Evolutionary conservation across 2,797 vertebrate genomes (phyloP).

Genomic region (Hydrophis major): DNA sequence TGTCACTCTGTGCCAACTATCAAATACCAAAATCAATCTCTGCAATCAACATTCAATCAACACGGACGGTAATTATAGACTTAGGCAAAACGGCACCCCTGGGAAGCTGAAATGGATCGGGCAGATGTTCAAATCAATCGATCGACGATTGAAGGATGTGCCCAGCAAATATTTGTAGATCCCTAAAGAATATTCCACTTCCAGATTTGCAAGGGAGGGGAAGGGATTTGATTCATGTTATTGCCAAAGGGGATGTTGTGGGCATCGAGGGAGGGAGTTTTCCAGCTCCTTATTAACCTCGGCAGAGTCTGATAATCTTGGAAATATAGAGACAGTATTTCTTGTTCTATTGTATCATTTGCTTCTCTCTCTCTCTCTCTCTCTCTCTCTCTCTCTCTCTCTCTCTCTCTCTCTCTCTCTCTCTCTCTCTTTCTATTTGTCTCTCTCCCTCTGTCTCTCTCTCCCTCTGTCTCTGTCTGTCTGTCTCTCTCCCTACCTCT

Average conservation of each 20-base stretch:
- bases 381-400: no score
- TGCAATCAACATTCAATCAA: not conserved
- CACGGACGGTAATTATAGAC: not conserved
- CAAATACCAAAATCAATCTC: not conserved
- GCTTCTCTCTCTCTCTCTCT: not conserved
- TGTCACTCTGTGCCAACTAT: not conserved
- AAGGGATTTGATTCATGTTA: not conserved
- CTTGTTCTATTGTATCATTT: not conserved
- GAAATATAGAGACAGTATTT: conserved; percentile 25
- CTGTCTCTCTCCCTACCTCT: no score
- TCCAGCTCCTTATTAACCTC: conserved; percentile 4
- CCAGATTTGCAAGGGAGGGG: not conserved
- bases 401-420: no score
- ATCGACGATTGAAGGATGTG: not conserved
- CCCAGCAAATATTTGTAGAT: not conserved
- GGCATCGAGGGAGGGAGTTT: not conserved
- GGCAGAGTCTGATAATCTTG: not conserved
- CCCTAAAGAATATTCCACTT: not conserved
- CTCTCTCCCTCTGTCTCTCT: no score
- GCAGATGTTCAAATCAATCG: not conserved
- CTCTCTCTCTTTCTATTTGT: no score
- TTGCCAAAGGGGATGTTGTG: not conserved
- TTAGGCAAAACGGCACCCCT: not conserved
- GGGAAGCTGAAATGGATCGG: not conserved
- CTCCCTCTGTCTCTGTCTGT: no score